phyloP scores from a whole-genome alignment of 2,888 invertebrate species.

The Drosophila colorata region DNA sequence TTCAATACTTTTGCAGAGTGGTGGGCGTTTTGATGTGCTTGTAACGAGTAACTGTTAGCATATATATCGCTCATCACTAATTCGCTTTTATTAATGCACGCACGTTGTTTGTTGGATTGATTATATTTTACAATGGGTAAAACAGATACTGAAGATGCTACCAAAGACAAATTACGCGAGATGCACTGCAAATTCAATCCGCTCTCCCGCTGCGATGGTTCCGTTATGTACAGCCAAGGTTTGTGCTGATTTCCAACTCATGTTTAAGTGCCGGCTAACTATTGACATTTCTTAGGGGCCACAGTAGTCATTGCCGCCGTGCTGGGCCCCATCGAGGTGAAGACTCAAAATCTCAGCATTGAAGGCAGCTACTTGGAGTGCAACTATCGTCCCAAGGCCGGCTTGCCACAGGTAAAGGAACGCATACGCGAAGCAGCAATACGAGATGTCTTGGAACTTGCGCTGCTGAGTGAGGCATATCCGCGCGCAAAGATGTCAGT shows the following conservation, averaged over 20 bases:
- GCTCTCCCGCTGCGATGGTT: slow-evolving; percentile 91
- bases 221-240: slow-evolving; percentile 92
- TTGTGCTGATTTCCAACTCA: neutral
- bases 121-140: slow-evolving; percentile 46
- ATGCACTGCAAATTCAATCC: slow-evolving; percentile 91
- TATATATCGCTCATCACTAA: slow-evolving; percentile 28
- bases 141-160: neutral
- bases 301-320: slow-evolving; percentile 92
- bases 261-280: slow-evolving; percentile 12
- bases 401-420: slow-evolving; percentile 90
- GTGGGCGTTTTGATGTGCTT: neutral
- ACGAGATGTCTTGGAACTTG: slow-evolving; percentile 91
- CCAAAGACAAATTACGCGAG: slow-evolving; percentile 78
- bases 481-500: slow-evolving; percentile 93
- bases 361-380: slow-evolving; percentile 92
- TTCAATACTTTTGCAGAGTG: slow-evolving; percentile 16
- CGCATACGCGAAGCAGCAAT: slow-evolving; percentile 91
- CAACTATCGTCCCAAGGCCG: slow-evolving; percentile 91
- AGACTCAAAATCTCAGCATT: slow-evolving; percentile 90
- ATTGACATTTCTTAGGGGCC: slow-evolving; percentile 87
- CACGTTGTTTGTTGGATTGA: slow-evolving; percentile 52
- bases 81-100: slow-evolving; percentile 25
- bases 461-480: slow-evolving; percentile 89
- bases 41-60: slow-evolving; percentile 16
- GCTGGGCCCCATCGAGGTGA: slow-evolving; percentile 94